phyloP scores from a whole-genome alignment of 2,797 vertebrate genomes.

The Betta splendens region DNA sequence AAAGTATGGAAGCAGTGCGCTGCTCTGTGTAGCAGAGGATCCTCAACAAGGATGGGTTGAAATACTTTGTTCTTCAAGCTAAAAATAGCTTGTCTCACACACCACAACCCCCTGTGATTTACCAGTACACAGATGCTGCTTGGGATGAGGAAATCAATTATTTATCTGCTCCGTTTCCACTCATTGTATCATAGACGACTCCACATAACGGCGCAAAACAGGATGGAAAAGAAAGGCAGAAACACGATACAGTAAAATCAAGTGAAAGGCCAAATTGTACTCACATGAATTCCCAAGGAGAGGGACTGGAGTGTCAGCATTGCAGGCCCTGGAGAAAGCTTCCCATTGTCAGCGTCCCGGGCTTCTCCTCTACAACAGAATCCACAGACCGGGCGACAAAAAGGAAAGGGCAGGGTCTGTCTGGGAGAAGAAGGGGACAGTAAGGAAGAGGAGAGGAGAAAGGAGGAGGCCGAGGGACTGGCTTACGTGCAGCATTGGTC shows the following conservation, averaged over 20 bases:
- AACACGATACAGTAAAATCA: slow-evolving; percentile 22
- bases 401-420: slow-evolving; percentile 78
- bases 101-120: slow-evolving; percentile 30
- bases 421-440: slow-evolving; percentile 68
- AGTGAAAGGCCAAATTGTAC: slow-evolving; percentile 56
- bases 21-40: slow-evolving; percentile 39
- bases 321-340: slow-evolving; percentile 48
- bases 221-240: slow-evolving; percentile 54
- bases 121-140: slow-evolving; percentile 51
- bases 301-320: slow-evolving; percentile 69
- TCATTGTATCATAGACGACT: slow-evolving; percentile 46
- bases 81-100: neutral
- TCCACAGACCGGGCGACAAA: slow-evolving; percentile 59
- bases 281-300: slow-evolving; percentile 72
- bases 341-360: slow-evolving; percentile 69
- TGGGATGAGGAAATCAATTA: slow-evolving; percentile 62
- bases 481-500: slow-evolving; percentile 48
- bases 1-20: slow-evolving; percentile 34
- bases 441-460: slow-evolving; percentile 62
- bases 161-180: slow-evolving; percentile 56
- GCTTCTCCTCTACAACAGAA: slow-evolving; percentile 45
- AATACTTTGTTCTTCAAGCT: neutral
- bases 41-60: slow-evolving; percentile 1
- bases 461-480: slow-evolving; percentile 57
- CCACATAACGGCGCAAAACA: slow-evolving; percentile 33